Evolutionary conservation across 2,888 invertebrate species (phyloP), one percentile per base, ranked within the genome.

Genomic region (Ennomos erosarius): DNA sequence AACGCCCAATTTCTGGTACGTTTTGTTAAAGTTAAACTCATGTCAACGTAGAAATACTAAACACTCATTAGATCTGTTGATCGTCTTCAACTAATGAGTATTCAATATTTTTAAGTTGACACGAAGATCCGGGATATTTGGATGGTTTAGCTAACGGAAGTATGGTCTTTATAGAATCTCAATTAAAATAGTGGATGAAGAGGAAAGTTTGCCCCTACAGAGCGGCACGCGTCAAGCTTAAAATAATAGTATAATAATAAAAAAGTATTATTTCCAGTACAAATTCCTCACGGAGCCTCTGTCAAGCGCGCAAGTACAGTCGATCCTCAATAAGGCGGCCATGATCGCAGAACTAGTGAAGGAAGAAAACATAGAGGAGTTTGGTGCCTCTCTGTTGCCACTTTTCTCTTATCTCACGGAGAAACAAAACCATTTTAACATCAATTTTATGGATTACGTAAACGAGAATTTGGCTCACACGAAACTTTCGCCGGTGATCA

Each of bases 261-360:
- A 9, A 1, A 11, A 2, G 11, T 45, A 26, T 26, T 26, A 26
- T 43, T 89, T 88, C 53, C 85, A 92, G 91, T 85, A 83, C 62
- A 85, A 88, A 72, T 88, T 78, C 68, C 69, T 90, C 38, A 77
- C 73, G 48, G 82, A 81, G 55, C 84, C 86, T 0, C 53, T 88
- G 6, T 71, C 74, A 9, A 76, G 85, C 45, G 64, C 51, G 26
- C 82, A 86, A 72, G 80, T 88, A 8, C 52, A 69, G 37, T 64
- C 55, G 4, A 76, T 80, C 1, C 56, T 84, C 12, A 71, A 73
- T 11, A 84, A 81, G 68, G 68, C 88, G 12, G 65, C 73, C 36
- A 62, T 73, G 9, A 67, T 81, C 37, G 74, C 79, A 8, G 79
- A 80, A 56, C 50, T 74, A 13, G 62, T 78, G 2, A 67, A 75